Percentiles rank a stretch among this genome's conserved stretches.
Evolutionary conservation across 2,888 invertebrate species (phyloP).

Genomic region (Nycteola revayana): DNA sequence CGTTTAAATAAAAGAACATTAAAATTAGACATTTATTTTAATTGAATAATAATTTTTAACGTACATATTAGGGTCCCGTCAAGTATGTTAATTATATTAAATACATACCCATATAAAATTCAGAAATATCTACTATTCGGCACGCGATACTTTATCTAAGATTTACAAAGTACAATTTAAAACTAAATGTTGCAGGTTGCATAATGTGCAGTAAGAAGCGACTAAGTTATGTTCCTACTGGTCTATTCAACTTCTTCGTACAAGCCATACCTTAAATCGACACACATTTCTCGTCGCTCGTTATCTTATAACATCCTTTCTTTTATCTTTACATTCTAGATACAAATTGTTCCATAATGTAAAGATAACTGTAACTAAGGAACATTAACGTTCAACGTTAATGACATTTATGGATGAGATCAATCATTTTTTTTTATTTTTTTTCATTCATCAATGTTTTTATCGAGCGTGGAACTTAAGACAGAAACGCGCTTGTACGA

Average conservation of each 20-base stretch:
- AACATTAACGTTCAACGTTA: too few relatives aligned
- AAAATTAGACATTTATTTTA: slow-evolving; percentile 29
- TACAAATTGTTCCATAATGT: too few relatives aligned
- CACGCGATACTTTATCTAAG: slow-evolving; percentile 33
- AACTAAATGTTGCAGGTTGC: slow-evolving; percentile 36
- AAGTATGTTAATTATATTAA: slow-evolving; percentile 40
- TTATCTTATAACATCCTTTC: too few relatives aligned
- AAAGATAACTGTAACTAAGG: too few relatives aligned
- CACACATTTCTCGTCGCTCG: too few relatives aligned
- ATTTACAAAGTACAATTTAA: slow-evolving; percentile 19
- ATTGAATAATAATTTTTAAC: slow-evolving; percentile 34
- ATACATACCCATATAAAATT: slow-evolving; percentile 31
- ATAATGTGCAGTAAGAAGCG: slow-evolving; percentile 54
- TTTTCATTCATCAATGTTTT: too few relatives aligned
- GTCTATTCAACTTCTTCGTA: slow-evolving; percentile 18
- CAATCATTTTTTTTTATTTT: too few relatives aligned
- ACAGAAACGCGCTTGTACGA: too few relatives aligned
- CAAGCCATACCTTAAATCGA: slow-evolving; percentile 44
- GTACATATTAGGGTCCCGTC: slow-evolving; percentile 58
- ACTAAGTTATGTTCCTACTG: slow-evolving; percentile 1
- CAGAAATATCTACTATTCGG: slow-evolving; percentile 40
- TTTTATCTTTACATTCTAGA: too few relatives aligned
- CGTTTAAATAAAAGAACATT: slow-evolving; percentile 50
- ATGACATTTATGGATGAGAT: too few relatives aligned
- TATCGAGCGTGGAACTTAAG: too few relatives aligned